These are phyloP conservation scores for Ceyx margarethae DNA, from an alignment of 2,113 vertebrate species.

Conservation along the genomic window DNA sequence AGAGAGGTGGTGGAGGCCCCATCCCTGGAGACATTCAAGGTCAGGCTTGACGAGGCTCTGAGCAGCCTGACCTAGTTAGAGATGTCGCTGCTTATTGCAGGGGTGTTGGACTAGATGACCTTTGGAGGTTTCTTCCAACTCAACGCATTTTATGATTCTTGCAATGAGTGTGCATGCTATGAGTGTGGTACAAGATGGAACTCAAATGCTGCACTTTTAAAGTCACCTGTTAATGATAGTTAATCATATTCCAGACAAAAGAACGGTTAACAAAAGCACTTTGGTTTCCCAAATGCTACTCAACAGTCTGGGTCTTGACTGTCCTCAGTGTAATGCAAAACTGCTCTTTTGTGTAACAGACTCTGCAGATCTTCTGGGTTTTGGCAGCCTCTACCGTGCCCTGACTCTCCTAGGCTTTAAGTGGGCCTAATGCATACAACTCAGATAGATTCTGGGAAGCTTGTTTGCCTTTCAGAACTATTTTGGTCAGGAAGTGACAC, in stretches of 20 bases:
- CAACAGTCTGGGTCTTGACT: not conserved
- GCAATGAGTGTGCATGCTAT: not conserved
- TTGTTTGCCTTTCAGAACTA: not conserved
- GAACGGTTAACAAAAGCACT: not conserved
- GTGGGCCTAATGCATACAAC: not conserved
- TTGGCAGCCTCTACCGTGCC: not conserved
- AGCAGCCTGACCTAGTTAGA: too few relatives aligned
- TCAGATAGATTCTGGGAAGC: not conserved
- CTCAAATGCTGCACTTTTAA: not conserved
- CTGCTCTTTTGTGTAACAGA: accelerated
- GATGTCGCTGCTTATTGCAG: too few relatives aligned
- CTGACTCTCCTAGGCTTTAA: not conserved
- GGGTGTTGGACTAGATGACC: too few relatives aligned
- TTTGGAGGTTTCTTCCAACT: too few relatives aligned
- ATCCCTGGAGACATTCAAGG: too few relatives aligned
- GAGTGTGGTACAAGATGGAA: not conserved
- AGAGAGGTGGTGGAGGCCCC: too few relatives aligned
- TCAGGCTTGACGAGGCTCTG: too few relatives aligned
- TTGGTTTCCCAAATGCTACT: not conserved
- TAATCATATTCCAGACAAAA: not conserved
- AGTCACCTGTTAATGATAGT: not conserved
- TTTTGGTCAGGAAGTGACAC: not conserved
- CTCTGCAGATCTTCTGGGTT: not conserved
- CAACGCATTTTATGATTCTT: too few relatives aligned
- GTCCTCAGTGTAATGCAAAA: too few relatives aligned